Percentiles rank a stretch among this genome's conserved stretches.
Conservation (phyloP, 2,888 invertebrate species). For the Lasioglossum villosulum region DNA sequence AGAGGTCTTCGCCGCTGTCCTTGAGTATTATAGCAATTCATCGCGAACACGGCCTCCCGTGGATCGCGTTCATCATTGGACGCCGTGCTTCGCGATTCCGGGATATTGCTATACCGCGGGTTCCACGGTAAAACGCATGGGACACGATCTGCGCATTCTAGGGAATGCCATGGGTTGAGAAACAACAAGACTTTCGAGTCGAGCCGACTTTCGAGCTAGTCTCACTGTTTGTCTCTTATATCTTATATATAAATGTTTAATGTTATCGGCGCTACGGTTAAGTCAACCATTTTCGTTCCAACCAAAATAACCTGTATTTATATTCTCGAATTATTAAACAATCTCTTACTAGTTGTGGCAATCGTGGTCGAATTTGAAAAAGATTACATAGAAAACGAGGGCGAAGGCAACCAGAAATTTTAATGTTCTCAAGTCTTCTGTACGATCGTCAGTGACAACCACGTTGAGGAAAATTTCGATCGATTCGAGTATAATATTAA, state of each 20-base stretch:
- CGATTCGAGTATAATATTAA: not conserved
- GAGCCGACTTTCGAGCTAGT: not conserved
- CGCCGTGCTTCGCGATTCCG: constrained; percentile 8
- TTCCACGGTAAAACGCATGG: not conserved
- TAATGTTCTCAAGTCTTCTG: no score
- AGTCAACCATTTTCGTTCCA: no score
- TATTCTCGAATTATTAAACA: no score
- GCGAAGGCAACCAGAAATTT: not conserved
- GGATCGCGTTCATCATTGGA: not conserved
- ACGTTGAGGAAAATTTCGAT: not conserved
- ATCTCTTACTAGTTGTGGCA: no score
- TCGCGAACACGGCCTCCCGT: constrained; percentile 25
- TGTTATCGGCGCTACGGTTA: no score
- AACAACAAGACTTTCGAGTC: not conserved
- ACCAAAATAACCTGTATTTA: no score
- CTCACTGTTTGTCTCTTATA: no score
- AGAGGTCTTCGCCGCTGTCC: constrained; percentile 62
- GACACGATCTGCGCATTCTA: not conserved
- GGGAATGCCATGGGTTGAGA: not conserved
- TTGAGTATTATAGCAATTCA: constrained; percentile 47
- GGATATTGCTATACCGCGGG: not conserved
- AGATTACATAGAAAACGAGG: not conserved
- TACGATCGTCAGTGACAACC: not conserved
- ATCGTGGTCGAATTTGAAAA: no score
- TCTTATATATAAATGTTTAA: no score